A percentile compares a stretch with the other conserved stretches of the same genome.
phyloP scores from a whole-genome alignment of 2,113 vertebrate species.

The Diphyllodes magnificus region DNA sequence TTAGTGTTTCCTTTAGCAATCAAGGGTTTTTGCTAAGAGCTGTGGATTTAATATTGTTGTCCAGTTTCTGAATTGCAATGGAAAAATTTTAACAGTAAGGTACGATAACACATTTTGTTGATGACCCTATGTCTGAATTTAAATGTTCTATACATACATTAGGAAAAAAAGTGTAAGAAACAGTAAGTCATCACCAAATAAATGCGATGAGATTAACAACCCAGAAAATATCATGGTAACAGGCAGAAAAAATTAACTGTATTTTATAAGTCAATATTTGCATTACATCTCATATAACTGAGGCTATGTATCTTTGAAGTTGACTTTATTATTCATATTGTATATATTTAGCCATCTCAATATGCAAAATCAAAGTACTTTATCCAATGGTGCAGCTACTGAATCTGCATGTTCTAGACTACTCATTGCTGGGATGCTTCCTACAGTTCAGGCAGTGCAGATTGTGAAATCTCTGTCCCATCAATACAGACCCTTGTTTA shows the following conservation, averaged over 20 bases:
- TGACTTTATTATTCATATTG: constrained; percentile 1
- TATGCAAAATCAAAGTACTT: constrained; percentile 8
- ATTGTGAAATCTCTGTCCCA: constrained; percentile 8
- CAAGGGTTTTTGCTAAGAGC: background rate
- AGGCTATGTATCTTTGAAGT: background rate
- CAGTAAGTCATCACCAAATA: background rate
- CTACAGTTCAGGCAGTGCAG: background rate
- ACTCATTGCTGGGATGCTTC: constrained; percentile 8
- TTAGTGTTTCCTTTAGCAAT: background rate
- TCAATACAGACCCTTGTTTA: constrained; percentile 36
- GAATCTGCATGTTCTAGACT: background rate
- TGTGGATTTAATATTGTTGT: background rate
- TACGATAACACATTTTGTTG: background rate
- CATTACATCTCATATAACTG: background rate
- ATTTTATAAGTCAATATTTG: background rate
- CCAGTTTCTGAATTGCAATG: background rate
- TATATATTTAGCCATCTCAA: background rate
- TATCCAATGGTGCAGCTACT: constrained; percentile 5
- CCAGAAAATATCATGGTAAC: background rate
- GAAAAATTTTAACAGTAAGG: background rate
- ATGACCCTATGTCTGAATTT: background rate
- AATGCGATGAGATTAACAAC: background rate
- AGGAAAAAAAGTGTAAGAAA: background rate
- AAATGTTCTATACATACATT: background rate
- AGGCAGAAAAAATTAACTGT: background rate